Base-by-base conservation (phyloP, 2,888 invertebrate species). In the Scaptomyza parva region DNA sequence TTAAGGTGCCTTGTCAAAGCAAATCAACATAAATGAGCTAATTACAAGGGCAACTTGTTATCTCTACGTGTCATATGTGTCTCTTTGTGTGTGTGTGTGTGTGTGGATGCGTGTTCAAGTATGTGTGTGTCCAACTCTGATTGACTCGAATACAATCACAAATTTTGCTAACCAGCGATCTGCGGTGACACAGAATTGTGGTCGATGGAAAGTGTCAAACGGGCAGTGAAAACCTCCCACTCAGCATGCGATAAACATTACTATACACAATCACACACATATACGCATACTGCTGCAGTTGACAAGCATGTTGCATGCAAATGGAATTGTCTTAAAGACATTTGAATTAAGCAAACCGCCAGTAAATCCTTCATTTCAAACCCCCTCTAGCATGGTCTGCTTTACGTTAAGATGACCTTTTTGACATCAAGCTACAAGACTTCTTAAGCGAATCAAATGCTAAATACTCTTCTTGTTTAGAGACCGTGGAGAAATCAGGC, bases 11-110 rank as follows among this genome's bases (percentile, higher is more conserved):
- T 61, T 88, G 86, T 84, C 89, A 82, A 85, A 85, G 88, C 73
- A 72, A 85, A 85, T 87, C 86, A 82, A 68, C 79, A 80, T 76
- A 76, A 80, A 80, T 80, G 87, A 84, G 81, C 88, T 82, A 82
- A 82, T 82, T 82, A 86, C 55, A 65, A 45, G 52, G 24, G 14
- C 24, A 12, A 7, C 40, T 28, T 18, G 22, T 24, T 22, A 9
- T 17, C 7, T 8, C 8, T 8, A n/a, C n/a, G n/a, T n/a, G n/a
- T n/a, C n/a, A 2, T 43, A 30, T 40, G 51, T 17, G 0, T 8
- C 6, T 11, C 2, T 39, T 28, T 40, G 50, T 17, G 0, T 12
- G n/a, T 26, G 26, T 37, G 33, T 58, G 33, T 6, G n/a, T 54
- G 18, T 37, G 9, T 20, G 11, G 40, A 33, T 30, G 33, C 20